Conservation (phyloP, 2,888 invertebrate genomes). For the Drosophila vallismaia region DNA sequence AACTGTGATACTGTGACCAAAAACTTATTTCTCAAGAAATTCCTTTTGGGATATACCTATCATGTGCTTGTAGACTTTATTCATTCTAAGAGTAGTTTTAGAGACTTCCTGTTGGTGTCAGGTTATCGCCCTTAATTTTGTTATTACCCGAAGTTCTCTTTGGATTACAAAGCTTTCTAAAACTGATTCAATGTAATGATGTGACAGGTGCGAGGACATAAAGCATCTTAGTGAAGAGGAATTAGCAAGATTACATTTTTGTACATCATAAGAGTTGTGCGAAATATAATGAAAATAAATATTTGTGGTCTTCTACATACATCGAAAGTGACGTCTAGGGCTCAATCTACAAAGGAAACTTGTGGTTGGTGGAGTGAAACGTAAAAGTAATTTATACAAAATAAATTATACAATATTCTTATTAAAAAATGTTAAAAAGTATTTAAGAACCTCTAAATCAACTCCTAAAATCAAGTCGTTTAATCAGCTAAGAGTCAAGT, state of each 20-base stretch:
- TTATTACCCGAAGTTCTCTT: slow-evolving; percentile 38
- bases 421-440: no score
- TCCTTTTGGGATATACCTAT: no score
- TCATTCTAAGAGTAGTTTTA: no score
- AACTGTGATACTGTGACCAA: no score
- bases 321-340: slow-evolving; percentile 76
- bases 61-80: no score
- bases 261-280: slow-evolving; percentile 29
- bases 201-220: slow-evolving; percentile 55
- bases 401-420: no score
- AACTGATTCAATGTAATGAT: slow-evolving; percentile 70
- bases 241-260: not conserved
- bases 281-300: not conserved
- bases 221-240: not conserved
- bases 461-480: no score
- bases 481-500: no score
- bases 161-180: slow-evolving; percentile 40
- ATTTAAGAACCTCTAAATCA: no score
- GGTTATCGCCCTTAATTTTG: not conserved
- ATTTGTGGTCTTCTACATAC: slow-evolving; percentile 60
- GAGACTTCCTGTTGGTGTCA: no score
- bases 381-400: no score
- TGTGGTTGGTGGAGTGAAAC: slow-evolving; percentile 25
- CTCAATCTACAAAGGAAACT: slow-evolving; percentile 63
- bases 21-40: no score